Evolutionary conservation across 2,113 vertebrate genomes (phyloP).

Genomic region (Azemiops feae): DNA sequence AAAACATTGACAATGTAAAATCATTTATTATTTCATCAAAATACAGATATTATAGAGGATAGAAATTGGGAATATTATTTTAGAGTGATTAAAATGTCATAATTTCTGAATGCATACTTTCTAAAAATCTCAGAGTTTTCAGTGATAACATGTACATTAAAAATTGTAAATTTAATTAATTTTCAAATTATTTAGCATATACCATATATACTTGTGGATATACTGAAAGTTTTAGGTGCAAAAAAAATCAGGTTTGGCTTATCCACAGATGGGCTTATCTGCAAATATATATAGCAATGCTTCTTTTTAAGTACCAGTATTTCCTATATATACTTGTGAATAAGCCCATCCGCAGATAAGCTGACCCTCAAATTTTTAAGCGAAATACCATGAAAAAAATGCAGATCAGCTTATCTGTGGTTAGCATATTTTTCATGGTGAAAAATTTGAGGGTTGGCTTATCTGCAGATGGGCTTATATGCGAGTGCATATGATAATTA

Average conservation of each 20-base stretch:
- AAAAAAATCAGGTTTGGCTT: not conserved
- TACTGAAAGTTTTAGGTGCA: not conserved
- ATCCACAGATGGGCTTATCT: not conserved
- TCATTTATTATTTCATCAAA: slow-evolving; percentile 27
- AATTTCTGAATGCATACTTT: slow-evolving; percentile 26
- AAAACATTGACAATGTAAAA: slow-evolving; percentile 50
- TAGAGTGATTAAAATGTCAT: slow-evolving; percentile 3
- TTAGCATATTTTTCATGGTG: not conserved
- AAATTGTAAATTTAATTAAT: slow-evolving; percentile 27
- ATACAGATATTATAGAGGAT: slow-evolving; percentile 28
- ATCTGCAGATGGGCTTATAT: not conserved
- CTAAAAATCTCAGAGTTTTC: not conserved
- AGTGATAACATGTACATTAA: not conserved
- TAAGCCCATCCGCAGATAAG: not conserved
- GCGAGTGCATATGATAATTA: not conserved
- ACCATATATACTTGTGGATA: not conserved
- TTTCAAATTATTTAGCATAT: not conserved
- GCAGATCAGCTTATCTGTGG: not conserved
- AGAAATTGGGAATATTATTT: slow-evolving; percentile 27
- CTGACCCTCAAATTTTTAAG: not conserved
- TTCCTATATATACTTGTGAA: not conserved
- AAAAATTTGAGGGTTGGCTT: not conserved
- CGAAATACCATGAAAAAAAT: not conserved
- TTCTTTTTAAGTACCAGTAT: not conserved
- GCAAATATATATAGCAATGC: not conserved